These are phyloP conservation scores for Brachylomia viminalis DNA, from an alignment of 2,888 invertebrate species.

Conservation along the genomic window DNA sequence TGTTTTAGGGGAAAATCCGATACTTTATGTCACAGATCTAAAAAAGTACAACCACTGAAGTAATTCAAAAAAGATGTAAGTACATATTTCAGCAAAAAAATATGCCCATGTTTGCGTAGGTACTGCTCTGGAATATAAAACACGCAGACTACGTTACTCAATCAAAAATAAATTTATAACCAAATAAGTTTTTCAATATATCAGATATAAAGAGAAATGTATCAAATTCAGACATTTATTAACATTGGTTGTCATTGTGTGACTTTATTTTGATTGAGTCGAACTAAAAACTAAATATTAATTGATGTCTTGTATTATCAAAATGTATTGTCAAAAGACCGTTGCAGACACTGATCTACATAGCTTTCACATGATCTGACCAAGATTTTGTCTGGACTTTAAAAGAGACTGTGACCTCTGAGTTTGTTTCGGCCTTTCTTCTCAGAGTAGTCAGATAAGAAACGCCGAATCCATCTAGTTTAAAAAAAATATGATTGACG, in stretches of 20 bases:
- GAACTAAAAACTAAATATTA: slow-evolving; percentile 28
- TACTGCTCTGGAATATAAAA: slow-evolving; percentile 30
- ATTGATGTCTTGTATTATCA: slow-evolving; percentile 26
- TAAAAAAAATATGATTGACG: too few species aligned
- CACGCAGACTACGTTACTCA: slow-evolving; percentile 20
- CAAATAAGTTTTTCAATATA: slow-evolving; percentile 23
- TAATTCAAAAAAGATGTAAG: neutral
- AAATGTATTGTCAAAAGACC: too few species aligned
- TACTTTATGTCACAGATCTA: slow-evolving; percentile 5
- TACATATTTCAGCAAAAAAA: slow-evolving; percentile 13
- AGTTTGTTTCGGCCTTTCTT: too few species aligned
- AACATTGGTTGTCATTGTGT: slow-evolving; percentile 16
- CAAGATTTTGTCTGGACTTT: too few species aligned
- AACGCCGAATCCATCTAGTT: too few species aligned
- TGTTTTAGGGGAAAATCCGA: slow-evolving; percentile 19
- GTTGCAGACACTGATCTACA: too few species aligned
- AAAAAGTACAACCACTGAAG: neutral
- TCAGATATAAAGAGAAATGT: slow-evolving; percentile 17
- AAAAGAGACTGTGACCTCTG: too few species aligned
- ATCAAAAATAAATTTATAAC: slow-evolving; percentile 32
- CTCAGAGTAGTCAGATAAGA: too few species aligned
- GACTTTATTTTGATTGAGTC: slow-evolving; percentile 33
- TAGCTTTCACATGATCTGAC: too few species aligned
- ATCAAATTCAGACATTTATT: slow-evolving; percentile 23
- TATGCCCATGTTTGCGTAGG: neutral